Evolutionary conservation across 2,888 invertebrate species (phyloP), one percentile per base, ranked within the genome.

Genomic region (Aleiodes alternator): DNA sequence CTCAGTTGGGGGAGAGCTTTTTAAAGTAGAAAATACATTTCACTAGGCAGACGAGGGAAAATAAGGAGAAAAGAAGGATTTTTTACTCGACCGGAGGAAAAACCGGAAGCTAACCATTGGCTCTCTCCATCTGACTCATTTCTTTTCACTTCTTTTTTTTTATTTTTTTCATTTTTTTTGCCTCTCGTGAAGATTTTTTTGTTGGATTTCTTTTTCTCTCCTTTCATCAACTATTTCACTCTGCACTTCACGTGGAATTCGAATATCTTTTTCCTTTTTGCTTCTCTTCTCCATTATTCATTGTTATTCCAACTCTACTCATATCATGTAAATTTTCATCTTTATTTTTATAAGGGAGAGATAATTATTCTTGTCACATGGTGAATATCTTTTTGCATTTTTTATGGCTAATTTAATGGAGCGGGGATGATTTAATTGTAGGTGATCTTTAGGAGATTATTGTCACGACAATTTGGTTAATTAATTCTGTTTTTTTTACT

Each of bases 11-110:
- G 16, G 59, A 71, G 57, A 71, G 57, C 34, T 71, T 71, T 59
- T 59, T 71, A 56, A 71, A 59, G 70, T 71, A 48, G 59, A 59
- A 59, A 72, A 70, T 73, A 59, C 55, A 50, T 74, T 55, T n/a
- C 68, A 31, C 38, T 1, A n/a, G 57, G 38, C 50, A 72, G 61
- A 74, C 34, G 38, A 43, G 57, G 29, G 38, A 48, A 59, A 12
- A 57, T n/a, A 34, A 50, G 59, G 34, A 48, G 71, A 34, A 14
- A 14, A 48, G 57, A 55, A 51, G 56, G 51, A 53, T 12, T 50
- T 59, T 34, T 56, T 50, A 72, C 66, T 23, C 43, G 34, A 50
- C 50, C 31, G 50, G 23, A 34, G 31, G 51, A 59, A 23, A 23
- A 57, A 57, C 51, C 43, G 71, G 50, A 59, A 38, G 69, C 57